Percentiles rank a stretch among this genome's conserved stretches.
These are phyloP conservation scores for Cossypha niveicapilla DNA, from an alignment of 2,797 vertebrate species.

Conservation along the genomic window DNA sequence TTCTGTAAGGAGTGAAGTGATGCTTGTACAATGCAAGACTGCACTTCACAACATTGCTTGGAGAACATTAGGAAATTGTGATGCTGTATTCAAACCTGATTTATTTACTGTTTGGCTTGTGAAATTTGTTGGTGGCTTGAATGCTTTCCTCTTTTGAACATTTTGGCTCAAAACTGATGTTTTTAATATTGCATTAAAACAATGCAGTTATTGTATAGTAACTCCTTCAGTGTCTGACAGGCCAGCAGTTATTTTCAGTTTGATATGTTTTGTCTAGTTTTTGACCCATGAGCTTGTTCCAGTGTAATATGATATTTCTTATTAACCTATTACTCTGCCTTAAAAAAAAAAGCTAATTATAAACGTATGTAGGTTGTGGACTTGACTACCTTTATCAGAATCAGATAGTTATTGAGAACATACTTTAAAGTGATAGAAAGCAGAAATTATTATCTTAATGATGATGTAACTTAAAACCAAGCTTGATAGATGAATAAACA, in stretches of 20 bases:
- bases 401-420: constrained; percentile 61
- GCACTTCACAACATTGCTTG: neutral
- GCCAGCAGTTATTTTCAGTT: constrained; percentile 57
- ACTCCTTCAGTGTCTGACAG: constrained; percentile 28
- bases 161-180: neutral
- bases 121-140: neutral
- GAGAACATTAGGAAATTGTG: neutral
- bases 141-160: neutral
- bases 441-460: constrained; percentile 65
- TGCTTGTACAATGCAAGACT: neutral
- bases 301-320: constrained; percentile 84
- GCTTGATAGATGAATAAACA: constrained; percentile 63
- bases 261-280: constrained; percentile 70
- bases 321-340: constrained; percentile 78
- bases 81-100: neutral
- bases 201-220: constrained; percentile 44
- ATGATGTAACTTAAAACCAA: constrained; percentile 62
- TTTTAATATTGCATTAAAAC: constrained; percentile 5
- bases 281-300: constrained; percentile 80
- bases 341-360: constrained; percentile 81
- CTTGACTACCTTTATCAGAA: constrained; percentile 72
- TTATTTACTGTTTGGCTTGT: neutral
- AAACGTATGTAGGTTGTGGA: constrained; percentile 76
- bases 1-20: neutral
- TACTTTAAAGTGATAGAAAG: constrained; percentile 64